Conservation (phyloP, 2,888 invertebrate species). For the Drosophila paramelanica region DNA sequence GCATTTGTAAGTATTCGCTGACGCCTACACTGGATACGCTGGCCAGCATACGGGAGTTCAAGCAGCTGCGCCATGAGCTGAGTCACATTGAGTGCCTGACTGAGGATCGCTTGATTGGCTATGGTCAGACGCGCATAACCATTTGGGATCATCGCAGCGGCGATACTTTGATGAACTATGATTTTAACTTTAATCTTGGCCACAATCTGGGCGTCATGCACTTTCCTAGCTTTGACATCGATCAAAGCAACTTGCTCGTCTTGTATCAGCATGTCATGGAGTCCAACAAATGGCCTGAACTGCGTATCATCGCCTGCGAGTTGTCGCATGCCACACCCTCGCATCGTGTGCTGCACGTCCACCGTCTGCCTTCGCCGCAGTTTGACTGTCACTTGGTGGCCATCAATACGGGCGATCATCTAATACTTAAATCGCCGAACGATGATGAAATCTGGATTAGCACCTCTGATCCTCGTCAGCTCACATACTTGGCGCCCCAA, state of each 20-base stretch:
- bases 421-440: conserved; percentile 71
- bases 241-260: conserved; percentile 76
- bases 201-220: conserved; percentile 81
- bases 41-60: conserved; percentile 84
- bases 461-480: conserved; percentile 74
- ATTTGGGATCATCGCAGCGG: conserved; percentile 85
- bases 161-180: conserved; percentile 83
- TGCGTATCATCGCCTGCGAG: conserved; percentile 81
- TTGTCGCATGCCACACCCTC: conserved; percentile 80
- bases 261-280: conserved; percentile 70
- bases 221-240: conserved; percentile 81
- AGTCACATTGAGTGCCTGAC: conserved; percentile 81
- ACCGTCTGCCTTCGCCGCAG: conserved; percentile 72
- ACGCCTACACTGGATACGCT: conserved; percentile 83
- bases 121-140: conserved; percentile 82
- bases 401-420: conserved; percentile 80
- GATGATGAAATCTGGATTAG: conserved; percentile 83
- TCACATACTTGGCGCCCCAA: conserved; percentile 71
- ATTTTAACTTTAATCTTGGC: conserved; percentile 81
- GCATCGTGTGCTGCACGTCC: conserved; percentile 78
- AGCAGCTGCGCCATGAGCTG: conserved; percentile 81
- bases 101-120: conserved; percentile 84
- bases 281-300: conserved; percentile 52
- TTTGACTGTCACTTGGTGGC: conserved; percentile 72
- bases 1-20: conserved; percentile 84